Percentiles rank a stretch among this genome's conserved stretches.
Evolutionary conservation across 2,888 invertebrate genomes (phyloP).

Genomic region (Lochmaea capreae): DNA sequence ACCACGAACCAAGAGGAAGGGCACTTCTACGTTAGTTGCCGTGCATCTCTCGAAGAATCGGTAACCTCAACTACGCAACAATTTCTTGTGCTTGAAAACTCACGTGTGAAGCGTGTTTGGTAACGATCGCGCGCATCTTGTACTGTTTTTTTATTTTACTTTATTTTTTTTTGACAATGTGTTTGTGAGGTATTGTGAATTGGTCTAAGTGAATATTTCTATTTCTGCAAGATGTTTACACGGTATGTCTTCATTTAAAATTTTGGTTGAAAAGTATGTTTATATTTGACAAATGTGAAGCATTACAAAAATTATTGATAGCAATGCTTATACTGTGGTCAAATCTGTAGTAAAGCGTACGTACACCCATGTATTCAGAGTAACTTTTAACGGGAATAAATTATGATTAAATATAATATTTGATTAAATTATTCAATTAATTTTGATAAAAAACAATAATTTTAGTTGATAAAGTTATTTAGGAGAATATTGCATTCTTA

Average conservation of each 20-base stretch:
- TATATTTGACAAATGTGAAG: constrained; percentile 4
- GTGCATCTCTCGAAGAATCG: constrained; percentile 58
- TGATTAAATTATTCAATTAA: no score
- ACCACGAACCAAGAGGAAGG: constrained; percentile 60
- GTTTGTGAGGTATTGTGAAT: constrained; percentile 21
- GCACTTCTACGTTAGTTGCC: constrained; percentile 56
- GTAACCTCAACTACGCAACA: constrained; percentile 54
- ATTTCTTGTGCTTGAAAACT: constrained; percentile 50
- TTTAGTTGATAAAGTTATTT: no score
- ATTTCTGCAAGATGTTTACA: constrained; percentile 17
- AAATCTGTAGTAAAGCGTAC: not conserved
- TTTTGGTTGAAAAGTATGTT: not conserved
- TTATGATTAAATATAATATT: no score
- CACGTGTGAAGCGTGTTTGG: constrained; percentile 51
- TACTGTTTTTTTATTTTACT: constrained; percentile 28
- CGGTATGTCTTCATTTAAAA: constrained; percentile 1
- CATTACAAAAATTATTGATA: constrained; percentile 16
- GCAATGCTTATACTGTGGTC: constrained; percentile 4
- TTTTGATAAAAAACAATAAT: no score
- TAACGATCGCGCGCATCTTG: constrained; percentile 52
- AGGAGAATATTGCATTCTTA: no score
- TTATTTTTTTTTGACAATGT: constrained; percentile 26
- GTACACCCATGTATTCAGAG: no score
- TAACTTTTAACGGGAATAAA: no score
- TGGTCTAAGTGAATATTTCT: constrained; percentile 9